These are phyloP conservation scores for Thymallus thymallus DNA, from an alignment of 2,113 vertebrate species.

Conservation along the genomic window DNA sequence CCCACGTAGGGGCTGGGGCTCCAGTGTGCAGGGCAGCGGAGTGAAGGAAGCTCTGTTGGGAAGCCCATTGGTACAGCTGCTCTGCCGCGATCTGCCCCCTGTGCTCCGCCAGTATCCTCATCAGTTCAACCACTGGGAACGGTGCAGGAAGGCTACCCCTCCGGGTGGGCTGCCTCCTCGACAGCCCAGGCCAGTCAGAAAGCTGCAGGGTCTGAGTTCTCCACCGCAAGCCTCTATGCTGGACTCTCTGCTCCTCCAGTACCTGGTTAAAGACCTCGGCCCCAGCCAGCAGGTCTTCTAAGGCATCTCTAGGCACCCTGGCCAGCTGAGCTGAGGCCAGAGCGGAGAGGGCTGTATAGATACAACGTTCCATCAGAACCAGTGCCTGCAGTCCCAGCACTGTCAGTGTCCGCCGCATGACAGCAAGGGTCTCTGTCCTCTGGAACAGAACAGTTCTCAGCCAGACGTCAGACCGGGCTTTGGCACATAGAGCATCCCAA, in stretches of 20 bases:
- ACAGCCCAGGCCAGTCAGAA: background rate
- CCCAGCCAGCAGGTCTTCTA: slow-evolving; percentile 65
- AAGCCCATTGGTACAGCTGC: slow-evolving; percentile 55
- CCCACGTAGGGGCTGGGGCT: slow-evolving; percentile 22
- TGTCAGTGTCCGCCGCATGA: slow-evolving; percentile 47
- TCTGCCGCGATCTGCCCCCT: slow-evolving; percentile 51
- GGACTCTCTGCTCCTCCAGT: slow-evolving; percentile 47
- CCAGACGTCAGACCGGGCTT: slow-evolving; percentile 51
- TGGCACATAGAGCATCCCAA: slow-evolving; percentile 57
- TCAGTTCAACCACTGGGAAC: slow-evolving; percentile 52
- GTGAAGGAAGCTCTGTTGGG: slow-evolving; percentile 37
- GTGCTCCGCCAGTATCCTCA: slow-evolving; percentile 53
- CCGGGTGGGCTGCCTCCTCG: slow-evolving; percentile 10
- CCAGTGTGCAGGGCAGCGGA: background rate
- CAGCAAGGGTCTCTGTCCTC: slow-evolving; percentile 30
- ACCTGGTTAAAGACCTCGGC: slow-evolving; percentile 60
- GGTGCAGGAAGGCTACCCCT: slow-evolving; percentile 29
- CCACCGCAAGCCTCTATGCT: slow-evolving; percentile 29
- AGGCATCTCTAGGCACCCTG: slow-evolving; percentile 46
- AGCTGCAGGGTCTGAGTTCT: slow-evolving; percentile 33
- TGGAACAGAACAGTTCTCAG: slow-evolving; percentile 42
- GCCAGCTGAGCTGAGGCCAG: slow-evolving; percentile 44
- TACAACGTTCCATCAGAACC: slow-evolving; percentile 59
- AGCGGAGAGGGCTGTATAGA: slow-evolving; percentile 45
- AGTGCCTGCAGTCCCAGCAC: slow-evolving; percentile 57